Conservation (phyloP, 2,113 vertebrate species). For the Paratilapia polleni region DNA sequence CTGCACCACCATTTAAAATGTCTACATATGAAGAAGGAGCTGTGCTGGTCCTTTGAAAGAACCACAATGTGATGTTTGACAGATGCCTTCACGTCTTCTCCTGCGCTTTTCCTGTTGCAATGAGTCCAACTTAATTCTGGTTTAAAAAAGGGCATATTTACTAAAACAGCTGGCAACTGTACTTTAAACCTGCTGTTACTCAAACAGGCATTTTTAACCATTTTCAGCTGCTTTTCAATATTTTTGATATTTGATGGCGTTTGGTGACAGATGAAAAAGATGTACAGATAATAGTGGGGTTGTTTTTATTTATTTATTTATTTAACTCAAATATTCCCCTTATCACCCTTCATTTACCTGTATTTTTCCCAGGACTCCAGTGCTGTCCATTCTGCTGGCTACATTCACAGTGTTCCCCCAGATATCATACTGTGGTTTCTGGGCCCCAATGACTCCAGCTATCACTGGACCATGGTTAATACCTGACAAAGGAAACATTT, state of each 20-base stretch:
- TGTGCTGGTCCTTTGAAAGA: neutral
- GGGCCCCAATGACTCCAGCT: conserved; percentile 96
- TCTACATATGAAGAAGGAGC: neutral
- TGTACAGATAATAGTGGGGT: too few relatives aligned
- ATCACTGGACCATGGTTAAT: conserved; percentile 98
- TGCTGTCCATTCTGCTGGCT: conserved; percentile 98
- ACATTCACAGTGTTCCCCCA: conserved; percentile 99
- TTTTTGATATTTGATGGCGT: neutral
- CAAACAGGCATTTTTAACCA: neutral
- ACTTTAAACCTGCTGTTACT: neutral
- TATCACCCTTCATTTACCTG: conserved; percentile 79
- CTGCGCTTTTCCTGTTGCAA: neutral
- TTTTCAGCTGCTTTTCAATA: neutral
- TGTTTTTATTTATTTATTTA: neutral
- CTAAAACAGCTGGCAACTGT: too few relatives aligned
- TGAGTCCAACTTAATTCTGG: neutral
- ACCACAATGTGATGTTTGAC: neutral
- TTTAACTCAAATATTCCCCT: neutral
- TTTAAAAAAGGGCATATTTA: too few relatives aligned
- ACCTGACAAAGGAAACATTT: conserved; percentile 77
- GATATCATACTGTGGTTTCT: conserved; percentile 98
- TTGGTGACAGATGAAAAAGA: too few relatives aligned
- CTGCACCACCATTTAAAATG: conserved; percentile 31
- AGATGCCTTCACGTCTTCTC: neutral
- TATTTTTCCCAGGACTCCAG: conserved; percentile 95